Evolutionary conservation across 2,113 vertebrate genomes (phyloP).

Genomic region (Arenaria interpres): DNA sequence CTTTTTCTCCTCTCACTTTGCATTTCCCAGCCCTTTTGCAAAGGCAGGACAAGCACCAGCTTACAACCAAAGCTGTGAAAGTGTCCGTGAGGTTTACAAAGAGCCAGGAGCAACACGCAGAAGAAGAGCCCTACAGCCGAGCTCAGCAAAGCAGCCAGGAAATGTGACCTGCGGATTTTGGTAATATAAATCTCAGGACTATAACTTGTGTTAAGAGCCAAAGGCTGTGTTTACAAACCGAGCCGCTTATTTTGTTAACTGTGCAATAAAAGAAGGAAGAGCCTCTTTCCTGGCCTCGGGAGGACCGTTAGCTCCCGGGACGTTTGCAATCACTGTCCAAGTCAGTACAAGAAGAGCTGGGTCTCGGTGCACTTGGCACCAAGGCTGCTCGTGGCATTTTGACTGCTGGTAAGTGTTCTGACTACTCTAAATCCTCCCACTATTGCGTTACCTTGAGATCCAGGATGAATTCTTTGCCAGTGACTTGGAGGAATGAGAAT

Average conservation of each 20-base stretch:
- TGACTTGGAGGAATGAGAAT: not conserved
- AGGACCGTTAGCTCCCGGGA: too few species aligned
- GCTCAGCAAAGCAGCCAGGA: not conserved
- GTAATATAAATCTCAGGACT: not conserved
- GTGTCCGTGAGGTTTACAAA: not conserved
- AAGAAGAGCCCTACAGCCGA: not conserved
- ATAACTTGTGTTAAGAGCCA: not conserved
- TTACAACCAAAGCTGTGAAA: not conserved
- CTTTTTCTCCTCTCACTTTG: not conserved
- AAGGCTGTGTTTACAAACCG: not conserved
- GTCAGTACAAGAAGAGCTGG: not conserved
- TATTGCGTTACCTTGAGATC: fast-evolving
- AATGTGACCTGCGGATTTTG: not conserved
- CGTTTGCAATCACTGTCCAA: not conserved
- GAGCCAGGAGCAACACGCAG: not conserved
- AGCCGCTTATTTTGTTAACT: not conserved
- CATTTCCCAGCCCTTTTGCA: not conserved
- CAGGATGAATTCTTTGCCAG: not conserved
- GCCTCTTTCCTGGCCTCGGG: not conserved
- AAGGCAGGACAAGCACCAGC: not conserved
- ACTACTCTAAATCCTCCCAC: not conserved
- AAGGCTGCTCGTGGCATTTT: not conserved
- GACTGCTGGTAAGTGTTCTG: not conserved
- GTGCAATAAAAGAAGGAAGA: not conserved
- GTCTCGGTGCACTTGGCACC: not conserved